A percentile compares a stretch with the other conserved stretches of the same genome.
Evolutionary conservation across 1,140 invertebrate genomes (phyloP).

Genomic region (Brachionus manjavacas): DNA sequence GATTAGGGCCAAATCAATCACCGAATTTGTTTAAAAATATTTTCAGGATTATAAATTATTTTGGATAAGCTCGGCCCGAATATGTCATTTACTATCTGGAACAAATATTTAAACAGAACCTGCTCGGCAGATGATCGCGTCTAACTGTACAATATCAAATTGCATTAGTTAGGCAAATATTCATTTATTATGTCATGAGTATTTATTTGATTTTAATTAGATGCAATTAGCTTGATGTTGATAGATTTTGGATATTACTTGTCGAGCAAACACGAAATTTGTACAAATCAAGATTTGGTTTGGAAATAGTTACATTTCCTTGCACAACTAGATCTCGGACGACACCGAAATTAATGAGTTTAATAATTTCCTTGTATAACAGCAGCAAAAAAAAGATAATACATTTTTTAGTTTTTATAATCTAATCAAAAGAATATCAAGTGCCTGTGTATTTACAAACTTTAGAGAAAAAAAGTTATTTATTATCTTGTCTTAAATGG

Average conservation of each 20-base stretch:
- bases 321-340: conserved; percentile 26
- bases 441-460: not conserved
- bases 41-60: not conserved
- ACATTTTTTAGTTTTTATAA: not conserved
- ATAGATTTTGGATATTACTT: not conserved
- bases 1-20: conserved; percentile 24
- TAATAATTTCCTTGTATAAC: conserved; percentile 12
- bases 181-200: conserved; percentile 19
- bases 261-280: conserved; percentile 4
- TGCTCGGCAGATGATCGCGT: not conserved
- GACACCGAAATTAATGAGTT: not conserved
- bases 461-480: not conserved
- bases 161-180: conserved; percentile 34
- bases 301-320: not conserved
- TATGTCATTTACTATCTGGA: conserved; percentile 22
- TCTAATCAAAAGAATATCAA: conserved; percentile 41
- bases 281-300: not conserved
- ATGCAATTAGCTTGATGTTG: conserved; percentile 1
- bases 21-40: not conserved
- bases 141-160: conserved; percentile 28
- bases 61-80: not conserved
- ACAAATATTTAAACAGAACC: conserved; percentile 33
- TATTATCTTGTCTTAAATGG: not conserved
- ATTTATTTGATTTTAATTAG: conserved; percentile 29
- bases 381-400: not conserved